Conservation (phyloP, 2,888 invertebrate genomes). For the Horisme vitalbata region DNA sequence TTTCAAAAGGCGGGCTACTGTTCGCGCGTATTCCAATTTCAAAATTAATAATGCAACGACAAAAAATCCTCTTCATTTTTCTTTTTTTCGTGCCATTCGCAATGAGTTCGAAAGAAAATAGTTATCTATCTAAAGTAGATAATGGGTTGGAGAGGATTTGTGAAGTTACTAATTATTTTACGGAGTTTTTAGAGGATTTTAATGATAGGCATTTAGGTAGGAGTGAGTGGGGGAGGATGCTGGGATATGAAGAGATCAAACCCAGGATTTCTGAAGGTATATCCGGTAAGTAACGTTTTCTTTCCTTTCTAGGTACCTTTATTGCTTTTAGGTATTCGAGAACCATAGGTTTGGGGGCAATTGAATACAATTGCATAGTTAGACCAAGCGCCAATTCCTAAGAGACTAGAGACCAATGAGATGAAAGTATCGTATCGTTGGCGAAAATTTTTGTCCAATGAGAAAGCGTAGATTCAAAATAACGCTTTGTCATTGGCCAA, state of each 20-base stretch:
- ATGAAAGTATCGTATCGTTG: no score
- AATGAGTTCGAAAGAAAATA: slow-evolving; percentile 22
- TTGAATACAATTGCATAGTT: no score
- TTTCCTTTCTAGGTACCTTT: no score
- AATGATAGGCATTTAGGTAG: slow-evolving; percentile 59
- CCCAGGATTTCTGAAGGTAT: slow-evolving; percentile 39
- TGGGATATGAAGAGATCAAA: slow-evolving; percentile 62
- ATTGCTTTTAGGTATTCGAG: no score
- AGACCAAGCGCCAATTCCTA: no score
- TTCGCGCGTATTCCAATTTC: slow-evolving; percentile 41
- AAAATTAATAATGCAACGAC: slow-evolving; percentile 33
- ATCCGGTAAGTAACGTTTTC: slow-evolving; percentile 55
- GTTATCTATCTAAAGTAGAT: slow-evolving; percentile 38
- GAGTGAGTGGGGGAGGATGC: slow-evolving; percentile 53
- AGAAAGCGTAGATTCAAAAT: no score
- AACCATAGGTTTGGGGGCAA: no score
- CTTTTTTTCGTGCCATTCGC: slow-evolving; percentile 16
- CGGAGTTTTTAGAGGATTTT: slow-evolving; percentile 52
- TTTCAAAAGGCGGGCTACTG: slow-evolving; percentile 34
- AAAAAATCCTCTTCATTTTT: slow-evolving; percentile 31
- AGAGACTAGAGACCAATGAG: no score
- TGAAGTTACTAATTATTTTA: slow-evolving; percentile 41
- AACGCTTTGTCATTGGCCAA: no score
- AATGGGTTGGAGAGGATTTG: slow-evolving; percentile 43
- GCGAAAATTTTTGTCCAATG: no score